Base-by-base conservation (phyloP, 2,113 vertebrate genomes). In the western clawed frog (Xenopus tropicalis) region DNA sequence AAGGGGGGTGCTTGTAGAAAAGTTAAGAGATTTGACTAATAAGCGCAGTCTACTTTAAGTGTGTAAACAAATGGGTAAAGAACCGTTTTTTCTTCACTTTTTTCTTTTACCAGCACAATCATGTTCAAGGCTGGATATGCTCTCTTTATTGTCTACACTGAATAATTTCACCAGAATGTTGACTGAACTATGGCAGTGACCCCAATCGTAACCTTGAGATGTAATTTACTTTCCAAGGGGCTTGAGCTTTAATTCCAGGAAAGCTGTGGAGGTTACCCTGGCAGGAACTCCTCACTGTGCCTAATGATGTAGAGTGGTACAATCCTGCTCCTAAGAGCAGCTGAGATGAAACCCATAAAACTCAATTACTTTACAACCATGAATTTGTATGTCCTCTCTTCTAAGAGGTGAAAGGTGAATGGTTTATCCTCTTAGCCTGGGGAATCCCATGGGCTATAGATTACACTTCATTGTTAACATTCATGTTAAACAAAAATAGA, bases 351-450 rank as follows among this genome's bases (percentile, higher is more conserved):
- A 69, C 66, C 66, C 73, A 76, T 69, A 69, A 62, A 76, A 76
- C 43, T 42, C 69, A 66, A 76, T 76, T 56, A 69, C 59, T 69
- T 69, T 76, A 69, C 56, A 68, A 68, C 72, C 44, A 37, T 61
- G 69, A 76, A 69, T 23, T 69, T 48, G 58, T 42, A 43, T 25
- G 37, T 63, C 24, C 21, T 8, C n/a, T 44, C 56, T 42, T 51
- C 44, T 61, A 19, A 56, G 73, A 61, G 73, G 66, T 76, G 58
- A 76, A 69, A 76, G 66, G 73, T 76, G 73, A 76, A 69, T 24
- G 73, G 54, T 57, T 63, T 21, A 69, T 76, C 66, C 24, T 25
- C 23, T 74, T 61, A 74, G 56, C 10, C 54, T 16, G 17, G 46
- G 11, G 21, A 61, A 42, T 67, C 72, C 54, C 43, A 16, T 4